Base-by-base conservation (phyloP, 2,797 vertebrate genomes). In the Otolemur crassicaudatus region DNA sequence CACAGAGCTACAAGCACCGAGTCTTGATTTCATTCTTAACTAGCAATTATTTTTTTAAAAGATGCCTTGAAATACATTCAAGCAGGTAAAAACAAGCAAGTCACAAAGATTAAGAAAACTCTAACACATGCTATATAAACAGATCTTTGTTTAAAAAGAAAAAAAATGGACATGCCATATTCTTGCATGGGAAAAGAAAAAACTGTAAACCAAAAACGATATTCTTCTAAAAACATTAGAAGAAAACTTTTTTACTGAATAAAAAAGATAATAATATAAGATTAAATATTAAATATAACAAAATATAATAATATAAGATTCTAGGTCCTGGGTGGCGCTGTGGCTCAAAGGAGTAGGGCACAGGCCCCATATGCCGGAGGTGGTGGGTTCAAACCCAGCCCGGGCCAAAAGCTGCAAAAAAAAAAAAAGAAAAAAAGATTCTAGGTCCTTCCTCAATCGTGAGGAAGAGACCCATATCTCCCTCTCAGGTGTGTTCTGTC, bases 31-130 rank as follows among this genome's bases (percentile, higher is more conserved):
- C 73, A 49, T 76, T 76, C 76, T 92, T 88, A 94, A 75, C 34
- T 92, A 96, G 23, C 29, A 63, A 67, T 89, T 90, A 61, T 25
- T 72, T 87, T 88, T 85, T 63, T n/a, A 77, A 83, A 91, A 60
- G 19, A 37, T 73, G 31, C 43, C 72, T 94, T 13, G 61, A 86
- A 93, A 94, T 82, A 86, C 34, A 92, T 53, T 29, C 49, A 46
- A 29, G 79, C 27, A 79, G 67, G 84, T 75, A 37, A 60, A 88
- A 91, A 93, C 34, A 49, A 43, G 34, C 5, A 81, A 77, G 20
- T 27, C 37, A 86, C 8, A 87, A 85, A 91, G 19, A 34, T 43
- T 37, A 73, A 88, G 8, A 79, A 46, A 96, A 60, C 16, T 87
- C 31, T 2, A 91, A 63, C 46, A 2, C 27, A 16, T 76, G 40